Base-by-base conservation (phyloP, 2,888 invertebrate genomes). In the Fragum fragum region DNA sequence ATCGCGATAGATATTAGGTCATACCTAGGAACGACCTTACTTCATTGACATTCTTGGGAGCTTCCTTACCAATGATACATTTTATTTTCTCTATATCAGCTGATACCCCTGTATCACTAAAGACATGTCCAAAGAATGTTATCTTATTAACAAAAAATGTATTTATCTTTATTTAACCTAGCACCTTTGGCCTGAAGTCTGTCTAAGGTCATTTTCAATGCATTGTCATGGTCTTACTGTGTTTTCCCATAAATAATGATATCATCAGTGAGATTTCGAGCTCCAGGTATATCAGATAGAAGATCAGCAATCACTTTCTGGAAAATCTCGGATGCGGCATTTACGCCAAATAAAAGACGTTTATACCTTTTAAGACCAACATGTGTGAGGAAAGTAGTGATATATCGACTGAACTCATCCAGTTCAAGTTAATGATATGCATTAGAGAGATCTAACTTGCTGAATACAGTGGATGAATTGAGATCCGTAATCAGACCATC, bases 391-490 rank as follows among this genome's bases (percentile, higher is more conserved):
- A 89, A 88, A 7, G 87, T 87, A 21, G 86, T 89, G 6, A 87
- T 88, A 59, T 86, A 73, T 23, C 90, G 57, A 16, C 79, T 86
- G 1, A 73, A 55, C 28, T 78, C 73, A 9, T 85, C 83, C 0
- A 89, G 66, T 55, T 86, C 87, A 5, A 88, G 59, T 71, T 90
- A 89, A 66, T 89, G 87, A 70, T 88, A 89, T 3, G 82, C 88
- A 23, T 79, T 61, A 28, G 75, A 78, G 16, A 89, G 76, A 68
- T 87, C 86, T 1, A 88, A 59, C 63, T 88, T 88, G 18, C 76
- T 81, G 71, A 88, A 89, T 0, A 87, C 63, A 70, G 70, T 79
- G 1, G 87, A 79, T 14, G 83, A 81, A 59, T 89, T 88, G 18
- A 88, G 55, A 57, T 87, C 57, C 11, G 76, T 57, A 11, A 87